Evolutionary conservation across 1,140 invertebrate species (phyloP).

Genomic region (Diuraphis noxia): DNA sequence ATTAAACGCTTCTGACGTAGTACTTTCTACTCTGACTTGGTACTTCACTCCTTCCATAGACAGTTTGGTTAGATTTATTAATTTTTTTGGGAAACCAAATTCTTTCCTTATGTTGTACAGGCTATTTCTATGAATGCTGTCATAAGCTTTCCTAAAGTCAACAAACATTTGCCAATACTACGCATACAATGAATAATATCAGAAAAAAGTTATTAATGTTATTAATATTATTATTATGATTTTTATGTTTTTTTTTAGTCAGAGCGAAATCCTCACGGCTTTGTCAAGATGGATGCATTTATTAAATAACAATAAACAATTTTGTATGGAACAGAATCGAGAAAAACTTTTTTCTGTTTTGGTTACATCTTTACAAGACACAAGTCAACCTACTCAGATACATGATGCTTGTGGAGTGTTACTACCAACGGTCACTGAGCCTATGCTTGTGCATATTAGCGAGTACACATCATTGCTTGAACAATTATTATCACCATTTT

Average conservation of each 20-base stretch:
- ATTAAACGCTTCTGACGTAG: too few species aligned
- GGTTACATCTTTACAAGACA: constrained; percentile 55
- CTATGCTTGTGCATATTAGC: constrained; percentile 62
- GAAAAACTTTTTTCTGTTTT: constrained; percentile 55
- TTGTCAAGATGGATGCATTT: constrained; percentile 72
- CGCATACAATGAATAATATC: not conserved
- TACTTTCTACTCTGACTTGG: too few species aligned
- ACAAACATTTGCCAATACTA: too few species aligned
- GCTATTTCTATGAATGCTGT: too few species aligned
- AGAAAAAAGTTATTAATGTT: too few species aligned
- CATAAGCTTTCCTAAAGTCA: too few species aligned
- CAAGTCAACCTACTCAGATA: constrained; percentile 63
- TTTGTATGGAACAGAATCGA: constrained; percentile 55
- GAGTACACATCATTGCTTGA: constrained; percentile 50
- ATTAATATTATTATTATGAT: too few species aligned
- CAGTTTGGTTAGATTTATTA: too few species aligned
- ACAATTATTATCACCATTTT: constrained; percentile 59
- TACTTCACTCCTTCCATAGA: too few species aligned
- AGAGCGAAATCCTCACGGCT: constrained; percentile 70
- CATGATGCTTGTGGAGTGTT: constrained; percentile 67
- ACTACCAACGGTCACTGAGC: constrained; percentile 65
- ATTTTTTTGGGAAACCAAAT: too few species aligned
- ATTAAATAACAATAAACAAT: constrained; percentile 60
- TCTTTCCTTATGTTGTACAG: too few species aligned
- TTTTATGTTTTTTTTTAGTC: constrained; percentile 62